A percentile compares a stretch with the other conserved stretches of the same genome.
Conservation (phyloP, 2,888 invertebrate species). For the Mythimna vitellina region DNA sequence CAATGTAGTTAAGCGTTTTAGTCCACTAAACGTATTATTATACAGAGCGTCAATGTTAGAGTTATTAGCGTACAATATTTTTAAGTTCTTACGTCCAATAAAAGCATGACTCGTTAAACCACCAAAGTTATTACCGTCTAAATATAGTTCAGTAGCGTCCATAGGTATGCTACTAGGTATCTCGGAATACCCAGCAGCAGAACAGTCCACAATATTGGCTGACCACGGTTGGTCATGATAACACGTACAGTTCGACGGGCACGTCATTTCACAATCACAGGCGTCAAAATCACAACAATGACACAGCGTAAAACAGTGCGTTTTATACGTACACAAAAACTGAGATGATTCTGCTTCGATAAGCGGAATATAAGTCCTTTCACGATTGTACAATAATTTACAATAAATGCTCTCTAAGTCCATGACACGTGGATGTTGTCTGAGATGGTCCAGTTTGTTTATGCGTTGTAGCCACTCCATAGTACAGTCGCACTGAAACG, state of each 20-base stretch:
- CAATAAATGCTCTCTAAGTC: constrained; percentile 97
- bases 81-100: constrained; percentile 97
- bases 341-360: constrained; percentile 96
- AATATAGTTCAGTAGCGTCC: constrained; percentile 98
- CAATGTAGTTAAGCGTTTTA: constrained; percentile 94
- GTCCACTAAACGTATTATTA: constrained; percentile 97
- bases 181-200: constrained; percentile 94
- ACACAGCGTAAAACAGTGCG: constrained; percentile 98
- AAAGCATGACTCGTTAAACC: constrained; percentile 97
- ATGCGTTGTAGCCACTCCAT: constrained; percentile 98
- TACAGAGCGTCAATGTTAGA: constrained; percentile 96
- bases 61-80: constrained; percentile 96
- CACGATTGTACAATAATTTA: constrained; percentile 95
- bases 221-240: constrained; percentile 98
- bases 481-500: constrained; percentile 98
- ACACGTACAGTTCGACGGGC: constrained; percentile 98
- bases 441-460: constrained; percentile 95
- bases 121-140: constrained; percentile 97
- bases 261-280: constrained; percentile 99
- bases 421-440: constrained; percentile 97
- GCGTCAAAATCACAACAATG: constrained; percentile 99
- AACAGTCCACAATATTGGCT: constrained; percentile 98
- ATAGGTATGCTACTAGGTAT: constrained; percentile 97
- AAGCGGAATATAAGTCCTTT: constrained; percentile 95
- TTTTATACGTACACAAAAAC: constrained; percentile 97